A percentile compares a stretch with the other conserved stretches of the same genome.
Evolutionary conservation across 2,888 invertebrate genomes (phyloP).

Genomic region (Marronus borbonicus): DNA sequence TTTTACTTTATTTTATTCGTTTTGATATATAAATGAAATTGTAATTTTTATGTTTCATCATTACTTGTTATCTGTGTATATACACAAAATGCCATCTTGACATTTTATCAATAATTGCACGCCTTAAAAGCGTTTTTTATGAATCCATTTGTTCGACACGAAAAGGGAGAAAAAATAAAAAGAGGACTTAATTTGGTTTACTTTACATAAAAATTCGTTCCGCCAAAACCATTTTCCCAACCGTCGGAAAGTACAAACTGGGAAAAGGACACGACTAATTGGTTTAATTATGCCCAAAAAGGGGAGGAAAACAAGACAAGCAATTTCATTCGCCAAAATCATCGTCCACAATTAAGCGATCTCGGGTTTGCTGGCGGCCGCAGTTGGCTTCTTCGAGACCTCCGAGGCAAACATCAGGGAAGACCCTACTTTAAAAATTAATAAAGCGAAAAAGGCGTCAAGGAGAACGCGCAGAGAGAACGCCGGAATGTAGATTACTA

Average conservation of each 20-base stretch:
- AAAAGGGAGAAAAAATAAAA: not conserved
- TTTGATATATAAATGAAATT: too few species aligned
- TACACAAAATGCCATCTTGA: too few species aligned
- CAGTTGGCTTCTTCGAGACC: constrained; percentile 15
- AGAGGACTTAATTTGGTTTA: constrained; percentile 15
- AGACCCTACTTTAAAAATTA: constrained; percentile 60
- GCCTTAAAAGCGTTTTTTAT: not conserved
- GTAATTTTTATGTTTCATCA: too few species aligned
- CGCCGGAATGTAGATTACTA: constrained; percentile 63
- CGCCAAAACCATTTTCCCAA: constrained; percentile 8
- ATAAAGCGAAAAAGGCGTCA: constrained; percentile 59
- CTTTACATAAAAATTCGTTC: constrained; percentile 31
- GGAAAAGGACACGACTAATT: constrained; percentile 33
- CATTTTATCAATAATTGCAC: not conserved
- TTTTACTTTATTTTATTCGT: too few species aligned
- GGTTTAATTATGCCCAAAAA: constrained; percentile 45
- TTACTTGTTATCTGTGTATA: too few species aligned
- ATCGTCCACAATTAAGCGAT: constrained; percentile 50
- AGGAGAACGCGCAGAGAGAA: constrained; percentile 56
- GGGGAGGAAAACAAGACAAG: constrained; percentile 38
- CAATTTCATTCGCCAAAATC: constrained; percentile 48
- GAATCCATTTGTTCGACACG: not conserved
- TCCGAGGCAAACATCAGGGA: constrained; percentile 25
- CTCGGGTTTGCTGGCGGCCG: constrained; percentile 49
- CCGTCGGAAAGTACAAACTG: constrained; percentile 6